phyloP scores from a whole-genome alignment of 2,113 vertebrate species.

The Pagrus major region DNA sequence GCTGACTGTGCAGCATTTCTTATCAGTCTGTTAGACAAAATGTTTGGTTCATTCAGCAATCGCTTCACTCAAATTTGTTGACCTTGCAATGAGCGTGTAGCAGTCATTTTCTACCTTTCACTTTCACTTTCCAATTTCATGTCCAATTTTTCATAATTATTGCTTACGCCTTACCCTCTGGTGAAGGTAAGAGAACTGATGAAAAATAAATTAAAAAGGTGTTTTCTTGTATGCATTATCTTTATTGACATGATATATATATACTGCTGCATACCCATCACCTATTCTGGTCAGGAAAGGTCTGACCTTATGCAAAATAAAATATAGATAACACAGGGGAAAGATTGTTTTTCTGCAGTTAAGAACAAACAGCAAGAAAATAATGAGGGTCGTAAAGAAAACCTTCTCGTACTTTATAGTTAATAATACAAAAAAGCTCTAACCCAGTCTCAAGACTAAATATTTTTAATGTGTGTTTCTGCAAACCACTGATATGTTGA shows the following conservation, averaged over 20 bases:
- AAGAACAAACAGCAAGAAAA: neutral
- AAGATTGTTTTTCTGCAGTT: neutral
- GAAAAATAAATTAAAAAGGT: slow-evolving; percentile 2
- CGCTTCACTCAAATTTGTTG: slow-evolving; percentile 39
- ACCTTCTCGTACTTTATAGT: neutral
- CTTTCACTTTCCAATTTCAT: slow-evolving; percentile 53
- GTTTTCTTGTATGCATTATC: neutral
- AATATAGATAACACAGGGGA: neutral
- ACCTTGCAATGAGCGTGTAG: slow-evolving; percentile 24
- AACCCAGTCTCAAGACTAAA: no score
- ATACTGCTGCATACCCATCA: neutral
- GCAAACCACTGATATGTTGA: no score
- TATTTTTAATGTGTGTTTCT: no score
- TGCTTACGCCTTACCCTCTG: slow-evolving; percentile 11
- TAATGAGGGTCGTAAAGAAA: neutral
- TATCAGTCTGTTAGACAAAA: slow-evolving; percentile 22
- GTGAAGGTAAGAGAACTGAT: neutral
- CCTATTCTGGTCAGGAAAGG: neutral
- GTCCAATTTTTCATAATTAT: slow-evolving; percentile 39
- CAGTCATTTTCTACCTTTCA: slow-evolving; percentile 55
- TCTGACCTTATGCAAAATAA: neutral
- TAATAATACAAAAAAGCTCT: no score
- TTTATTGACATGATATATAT: neutral
- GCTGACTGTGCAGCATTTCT: slow-evolving; percentile 24
- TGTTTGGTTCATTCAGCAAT: slow-evolving; percentile 21